Evolutionary conservation across 2,797 vertebrate species (phyloP), one percentile per base, ranked within the genome.

Genomic region (Sebastes minor): DNA sequence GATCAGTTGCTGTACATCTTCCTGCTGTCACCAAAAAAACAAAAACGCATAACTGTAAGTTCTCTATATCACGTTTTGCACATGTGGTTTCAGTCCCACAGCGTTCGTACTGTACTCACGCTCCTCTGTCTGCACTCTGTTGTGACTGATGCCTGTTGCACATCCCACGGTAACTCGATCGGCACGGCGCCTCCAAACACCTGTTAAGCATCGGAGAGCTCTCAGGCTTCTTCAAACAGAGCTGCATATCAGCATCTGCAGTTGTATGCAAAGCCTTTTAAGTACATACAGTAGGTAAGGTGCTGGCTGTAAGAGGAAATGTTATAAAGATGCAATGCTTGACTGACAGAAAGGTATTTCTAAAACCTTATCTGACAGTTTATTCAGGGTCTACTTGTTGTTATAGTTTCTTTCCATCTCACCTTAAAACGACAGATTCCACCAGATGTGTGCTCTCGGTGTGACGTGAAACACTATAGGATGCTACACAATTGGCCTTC

Each of bases 181-280:
- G 59, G 71, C 73, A 57, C n/a, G 6, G n/a, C 23, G 13, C 71
- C 72, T 74, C 20, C 32, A 16, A 68, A 42, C 88, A 88, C 88
- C 90, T 94, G 93, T 91, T 90, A 78, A 87, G 42, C 73, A 74
- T 71, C 76, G 11, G 6, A 61, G 23, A 2, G 65, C 77, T 83
- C 80, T 83, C 84, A 78, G 88, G 25, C 53, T 18, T 84, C 76
- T 81, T 88, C 78, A 78, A 88, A 82, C 64, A 62, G 14, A 1
- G 18, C 61, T 3, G 52, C 42, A 27, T 63, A 66, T 83, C 71
- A 49, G 66, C 82, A 68, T 85, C 69, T 76, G 69, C 72, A 65
- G 55, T 42, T 35, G 68, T 42, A 64, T 71, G 66, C 33, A 64
- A 60, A 76, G 78, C 74, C 74, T 80, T 86, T 57, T 11, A 76